Conservation (phyloP, 2,888 invertebrate genomes). For the Temnothorax ravouxi region DNA sequence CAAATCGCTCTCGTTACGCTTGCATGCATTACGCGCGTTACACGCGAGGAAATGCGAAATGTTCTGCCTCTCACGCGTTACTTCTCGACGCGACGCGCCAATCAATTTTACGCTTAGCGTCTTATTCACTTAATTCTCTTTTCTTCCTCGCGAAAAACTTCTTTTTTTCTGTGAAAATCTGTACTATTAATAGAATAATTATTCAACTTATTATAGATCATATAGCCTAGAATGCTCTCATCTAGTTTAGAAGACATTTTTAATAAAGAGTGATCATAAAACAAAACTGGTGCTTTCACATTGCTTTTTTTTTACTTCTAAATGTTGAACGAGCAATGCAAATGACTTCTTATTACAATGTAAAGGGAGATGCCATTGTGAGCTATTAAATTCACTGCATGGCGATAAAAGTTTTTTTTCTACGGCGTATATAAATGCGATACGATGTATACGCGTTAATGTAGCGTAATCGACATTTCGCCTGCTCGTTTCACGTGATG, state of each 20-base stretch:
- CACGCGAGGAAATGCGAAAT: constrained; percentile 5
- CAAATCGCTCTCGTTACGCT: constrained; percentile 53
- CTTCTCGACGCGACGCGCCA: background rate
- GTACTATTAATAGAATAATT: background rate
- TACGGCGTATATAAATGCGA: background rate
- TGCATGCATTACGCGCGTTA: constrained; percentile 26
- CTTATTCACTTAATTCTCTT: background rate
- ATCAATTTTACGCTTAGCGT: constrained; percentile 21
- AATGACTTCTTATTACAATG: background rate
- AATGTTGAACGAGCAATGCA: background rate
- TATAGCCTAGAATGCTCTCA: background rate
- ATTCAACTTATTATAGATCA: background rate
- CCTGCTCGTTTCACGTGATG: constrained; percentile 39
- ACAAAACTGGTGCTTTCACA: background rate
- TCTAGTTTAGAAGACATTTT: background rate
- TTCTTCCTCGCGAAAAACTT: background rate
- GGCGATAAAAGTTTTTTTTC: constrained; percentile 12
- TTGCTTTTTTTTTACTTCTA: background rate
- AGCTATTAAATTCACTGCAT: constrained; percentile 19
- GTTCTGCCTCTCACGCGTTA: constrained; percentile 4
- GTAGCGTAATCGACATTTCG: constrained; percentile 35
- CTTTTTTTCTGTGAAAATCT: background rate
- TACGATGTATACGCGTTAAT: constrained; percentile 36
- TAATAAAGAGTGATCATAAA: background rate
- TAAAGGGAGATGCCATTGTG: background rate